A percentile compares a stretch with the other conserved stretches of the same genome.
These are phyloP conservation scores for Amblyjoppa fuscipennis DNA, from an alignment of 2,888 invertebrate species.

Conservation along the genomic window DNA sequence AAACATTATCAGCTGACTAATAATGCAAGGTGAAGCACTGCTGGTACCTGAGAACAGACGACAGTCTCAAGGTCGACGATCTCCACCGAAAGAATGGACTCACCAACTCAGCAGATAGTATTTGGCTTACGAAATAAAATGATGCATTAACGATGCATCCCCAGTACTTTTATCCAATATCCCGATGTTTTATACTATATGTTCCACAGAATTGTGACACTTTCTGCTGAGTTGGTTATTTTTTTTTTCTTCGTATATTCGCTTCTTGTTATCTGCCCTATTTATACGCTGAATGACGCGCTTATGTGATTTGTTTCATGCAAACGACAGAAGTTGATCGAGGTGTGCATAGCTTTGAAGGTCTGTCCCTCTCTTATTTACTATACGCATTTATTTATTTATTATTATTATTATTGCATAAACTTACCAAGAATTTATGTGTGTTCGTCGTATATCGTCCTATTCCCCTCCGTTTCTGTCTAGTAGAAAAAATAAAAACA, in stretches of 20 bases:
- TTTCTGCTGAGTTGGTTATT: conserved; percentile 50
- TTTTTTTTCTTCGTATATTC: conserved; percentile 46
- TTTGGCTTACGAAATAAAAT: conserved; percentile 21
- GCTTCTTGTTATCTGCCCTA: conserved; percentile 64
- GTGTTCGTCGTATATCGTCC: conserved; percentile 51
- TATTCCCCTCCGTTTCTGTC: conserved; percentile 56
- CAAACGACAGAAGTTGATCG: conserved; percentile 95
- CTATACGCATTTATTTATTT: conserved; percentile 71
- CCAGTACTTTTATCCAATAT: background rate
- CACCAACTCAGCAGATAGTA: conserved; percentile 35
- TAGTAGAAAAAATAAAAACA: conserved; percentile 15
- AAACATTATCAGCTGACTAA: conserved; percentile 39
- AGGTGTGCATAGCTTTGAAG: conserved; percentile 97
- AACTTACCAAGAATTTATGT: conserved; percentile 42
- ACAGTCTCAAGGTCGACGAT: conserved; percentile 32
- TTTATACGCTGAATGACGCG: conserved; percentile 82
- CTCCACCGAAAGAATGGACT: background rate
- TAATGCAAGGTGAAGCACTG: conserved; percentile 29
- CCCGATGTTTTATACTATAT: no score
- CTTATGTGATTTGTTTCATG: conserved; percentile 88
- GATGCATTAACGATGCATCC: conserved; percentile 8
- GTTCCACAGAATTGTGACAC: background rate
- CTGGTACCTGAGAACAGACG: conserved; percentile 34
- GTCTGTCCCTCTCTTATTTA: conserved; percentile 87
- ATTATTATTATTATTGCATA: conserved; percentile 39